These are phyloP conservation scores for Megalopta genalis DNA, from an alignment of 1,140 invertebrate species.

Conservation along the genomic window DNA sequence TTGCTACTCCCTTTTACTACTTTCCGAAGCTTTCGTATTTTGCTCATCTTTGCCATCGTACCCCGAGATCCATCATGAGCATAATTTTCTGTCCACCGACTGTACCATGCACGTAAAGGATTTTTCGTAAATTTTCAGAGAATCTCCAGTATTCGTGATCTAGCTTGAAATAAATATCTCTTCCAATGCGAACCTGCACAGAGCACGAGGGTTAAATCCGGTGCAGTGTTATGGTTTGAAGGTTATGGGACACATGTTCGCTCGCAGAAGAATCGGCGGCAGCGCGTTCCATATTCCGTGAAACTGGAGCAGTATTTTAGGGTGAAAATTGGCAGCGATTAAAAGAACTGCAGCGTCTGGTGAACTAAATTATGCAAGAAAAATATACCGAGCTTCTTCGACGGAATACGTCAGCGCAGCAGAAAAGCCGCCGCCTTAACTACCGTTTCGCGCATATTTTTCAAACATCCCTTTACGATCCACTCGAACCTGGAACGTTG, in stretches of 20 bases:
- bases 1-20: no score
- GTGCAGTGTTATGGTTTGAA: not conserved
- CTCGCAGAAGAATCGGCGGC: not conserved
- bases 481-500: not conserved
- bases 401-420: not conserved
- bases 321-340: slow-evolving; percentile 55
- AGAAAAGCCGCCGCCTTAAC: slow-evolving; percentile 5
- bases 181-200: no score
- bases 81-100: no score
- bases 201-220: not conserved
- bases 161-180: no score
- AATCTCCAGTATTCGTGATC: no score
- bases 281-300: slow-evolving; percentile 12
- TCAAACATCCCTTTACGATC: slow-evolving; percentile 31
- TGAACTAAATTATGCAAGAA: slow-evolving; percentile 70
- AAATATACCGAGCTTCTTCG: slow-evolving; percentile 60
- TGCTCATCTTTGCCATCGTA: no score
- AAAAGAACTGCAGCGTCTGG: slow-evolving; percentile 58
- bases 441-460: slow-evolving; percentile 21
- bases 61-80: no score
- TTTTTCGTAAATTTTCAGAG: no score
- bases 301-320: slow-evolving; percentile 55
- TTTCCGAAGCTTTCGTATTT: no score
- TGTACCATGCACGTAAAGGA: no score
- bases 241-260: not conserved